A percentile compares a stretch with the other conserved stretches of the same genome.
These are phyloP conservation scores for Tiliqua scincoides DNA, from an alignment of 2,113 vertebrate genomes.

Conservation along the genomic window DNA sequence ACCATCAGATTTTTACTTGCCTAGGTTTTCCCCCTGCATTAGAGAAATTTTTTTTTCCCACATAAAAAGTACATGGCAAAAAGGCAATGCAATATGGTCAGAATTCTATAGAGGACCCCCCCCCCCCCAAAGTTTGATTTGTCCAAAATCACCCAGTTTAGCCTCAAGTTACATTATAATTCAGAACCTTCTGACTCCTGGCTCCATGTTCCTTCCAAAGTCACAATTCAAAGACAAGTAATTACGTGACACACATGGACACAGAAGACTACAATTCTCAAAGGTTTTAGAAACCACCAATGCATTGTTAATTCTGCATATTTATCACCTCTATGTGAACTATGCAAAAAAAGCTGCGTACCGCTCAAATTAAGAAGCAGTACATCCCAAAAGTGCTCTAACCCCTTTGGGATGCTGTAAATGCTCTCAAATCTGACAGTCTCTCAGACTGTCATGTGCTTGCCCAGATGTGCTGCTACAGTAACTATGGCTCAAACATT, in stretches of 20 bases:
- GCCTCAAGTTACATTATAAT: background rate
- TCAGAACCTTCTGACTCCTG: background rate
- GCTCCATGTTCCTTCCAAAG: background rate
- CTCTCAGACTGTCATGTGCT: background rate
- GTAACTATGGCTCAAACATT: background rate
- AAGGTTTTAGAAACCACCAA: background rate
- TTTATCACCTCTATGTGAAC: conserved; percentile 5
- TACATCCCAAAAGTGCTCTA: background rate
- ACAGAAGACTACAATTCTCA: background rate
- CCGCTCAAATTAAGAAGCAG: background rate
- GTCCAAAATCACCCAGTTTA: background rate
- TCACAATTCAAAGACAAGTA: background rate
- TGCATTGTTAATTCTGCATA: background rate
- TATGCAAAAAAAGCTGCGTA: background rate
- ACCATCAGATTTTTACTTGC: background rate
- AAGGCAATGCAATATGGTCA: background rate
- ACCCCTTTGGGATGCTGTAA: background rate
- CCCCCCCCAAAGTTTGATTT: background rate
- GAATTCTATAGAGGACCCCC: background rate
- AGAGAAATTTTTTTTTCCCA: background rate
- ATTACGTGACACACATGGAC: background rate
- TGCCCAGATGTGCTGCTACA: background rate
- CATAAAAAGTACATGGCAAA: background rate
- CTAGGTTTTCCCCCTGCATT: background rate
- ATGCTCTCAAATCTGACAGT: background rate